Conservation (phyloP, 1,140 invertebrate genomes). For the Microplitis mediator region DNA sequence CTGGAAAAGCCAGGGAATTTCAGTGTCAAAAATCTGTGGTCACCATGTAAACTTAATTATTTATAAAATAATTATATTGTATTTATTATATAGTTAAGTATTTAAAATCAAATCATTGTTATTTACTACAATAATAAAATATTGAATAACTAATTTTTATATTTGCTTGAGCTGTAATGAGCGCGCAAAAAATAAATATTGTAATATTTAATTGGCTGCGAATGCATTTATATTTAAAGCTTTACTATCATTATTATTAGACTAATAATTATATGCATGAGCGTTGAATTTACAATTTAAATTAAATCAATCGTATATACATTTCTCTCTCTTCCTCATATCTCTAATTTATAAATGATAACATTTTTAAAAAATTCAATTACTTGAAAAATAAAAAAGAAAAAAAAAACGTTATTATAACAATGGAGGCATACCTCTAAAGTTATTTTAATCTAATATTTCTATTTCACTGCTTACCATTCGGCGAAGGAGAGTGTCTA, state of each 20-base stretch:
- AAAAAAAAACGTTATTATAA: not conserved
- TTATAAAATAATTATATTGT: not conserved
- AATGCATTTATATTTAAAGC: constrained; percentile 1
- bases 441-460: constrained; percentile 34
- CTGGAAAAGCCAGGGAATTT: no score
- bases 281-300: not conserved
- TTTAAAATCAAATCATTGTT: not conserved
- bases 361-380: no score
- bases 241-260: not conserved
- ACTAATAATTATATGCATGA: constrained; percentile 4
- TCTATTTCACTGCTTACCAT: constrained; percentile 49
- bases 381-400: not conserved
- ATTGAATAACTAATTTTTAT: no score
- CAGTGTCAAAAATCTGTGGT: no score
- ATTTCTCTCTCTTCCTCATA: not conserved
- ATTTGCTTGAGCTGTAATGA: no score
- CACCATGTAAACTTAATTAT: no score
- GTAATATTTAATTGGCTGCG: not conserved
- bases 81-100: not conserved
- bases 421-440: not conserved
- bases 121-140: not conserved
- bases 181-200: not conserved
- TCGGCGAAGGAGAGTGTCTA: constrained; percentile 51
- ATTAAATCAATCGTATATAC: not conserved
- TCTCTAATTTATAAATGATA: not conserved